phyloP scores from a whole-genome alignment of 2,113 vertebrate species.

The Natator depressus region DNA sequence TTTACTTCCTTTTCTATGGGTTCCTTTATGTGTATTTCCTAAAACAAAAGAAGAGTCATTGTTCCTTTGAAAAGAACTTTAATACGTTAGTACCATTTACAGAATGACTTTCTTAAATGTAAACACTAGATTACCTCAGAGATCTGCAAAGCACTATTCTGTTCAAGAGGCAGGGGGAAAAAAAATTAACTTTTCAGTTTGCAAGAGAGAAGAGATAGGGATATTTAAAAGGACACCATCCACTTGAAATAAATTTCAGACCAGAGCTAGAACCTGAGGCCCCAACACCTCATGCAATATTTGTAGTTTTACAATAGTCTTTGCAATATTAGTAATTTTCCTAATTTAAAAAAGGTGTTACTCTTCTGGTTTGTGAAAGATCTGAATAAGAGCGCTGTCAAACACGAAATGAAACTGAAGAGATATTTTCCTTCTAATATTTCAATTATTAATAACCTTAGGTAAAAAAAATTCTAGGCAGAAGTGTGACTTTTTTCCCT shows the following conservation, averaged over 20 bases:
- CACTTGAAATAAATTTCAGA: background rate
- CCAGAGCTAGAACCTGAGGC: background rate
- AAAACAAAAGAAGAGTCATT: constrained; percentile 27
- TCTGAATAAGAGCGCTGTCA: background rate
- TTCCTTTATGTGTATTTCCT: constrained; percentile 89
- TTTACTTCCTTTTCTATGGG: constrained; percentile 80
- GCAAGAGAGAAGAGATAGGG: too few relatives aligned
- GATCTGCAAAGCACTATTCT: background rate
- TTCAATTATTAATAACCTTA: background rate
- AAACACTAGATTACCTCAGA: background rate
- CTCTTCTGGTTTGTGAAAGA: background rate
- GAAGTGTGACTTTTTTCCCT: background rate
- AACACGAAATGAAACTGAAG: background rate
- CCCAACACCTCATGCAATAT: background rate
- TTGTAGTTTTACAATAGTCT: background rate
- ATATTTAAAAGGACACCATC: background rate
- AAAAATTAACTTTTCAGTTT: background rate
- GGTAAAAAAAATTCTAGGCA: background rate
- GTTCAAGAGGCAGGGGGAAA: background rate
- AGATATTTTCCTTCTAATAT: too few relatives aligned
- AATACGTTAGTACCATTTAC: background rate
- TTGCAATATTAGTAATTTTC: background rate
- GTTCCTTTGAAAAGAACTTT: constrained; percentile 13
- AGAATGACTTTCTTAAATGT: background rate
- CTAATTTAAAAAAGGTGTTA: background rate